These are phyloP conservation scores for Agonopterix alstromeriana DNA, from an alignment of 2,888 invertebrate species.

Conservation along the genomic window DNA sequence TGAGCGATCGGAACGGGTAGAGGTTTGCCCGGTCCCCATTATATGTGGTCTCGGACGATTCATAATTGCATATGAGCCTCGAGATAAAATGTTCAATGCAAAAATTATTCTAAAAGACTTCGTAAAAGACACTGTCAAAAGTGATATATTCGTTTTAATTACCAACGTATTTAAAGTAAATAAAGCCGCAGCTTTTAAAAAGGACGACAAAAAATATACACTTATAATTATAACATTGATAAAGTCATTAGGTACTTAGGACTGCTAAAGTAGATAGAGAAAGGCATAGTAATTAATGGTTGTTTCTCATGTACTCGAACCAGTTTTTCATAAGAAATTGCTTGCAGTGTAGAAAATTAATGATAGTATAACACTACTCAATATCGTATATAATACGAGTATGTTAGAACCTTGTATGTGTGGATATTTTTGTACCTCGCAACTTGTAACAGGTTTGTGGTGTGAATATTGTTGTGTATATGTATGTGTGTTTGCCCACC, in stretches of 20 bases:
- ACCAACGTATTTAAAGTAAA: neutral
- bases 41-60: constrained; percentile 66
- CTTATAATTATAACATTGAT: constrained; percentile 8
- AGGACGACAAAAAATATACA: neutral
- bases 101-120: constrained; percentile 35
- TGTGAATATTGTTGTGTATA: constrained; percentile 29
- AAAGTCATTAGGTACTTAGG: constrained; percentile 8
- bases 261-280: too few species aligned
- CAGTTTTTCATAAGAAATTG: constrained; percentile 53
- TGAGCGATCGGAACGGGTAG: constrained; percentile 64
- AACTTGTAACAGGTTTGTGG: constrained; percentile 19
- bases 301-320: constrained; percentile 33
- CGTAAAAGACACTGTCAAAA: constrained; percentile 15
- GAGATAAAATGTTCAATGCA: constrained; percentile 58
- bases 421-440: constrained; percentile 16
- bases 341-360: constrained; percentile 41
- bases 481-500: constrained; percentile 17
- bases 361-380: constrained; percentile 26
- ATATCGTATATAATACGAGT: constrained; percentile 5
- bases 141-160: constrained; percentile 6
- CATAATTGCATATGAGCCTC: constrained; percentile 70
- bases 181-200: neutral
- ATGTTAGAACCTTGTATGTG: neutral
- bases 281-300: constrained; percentile 19
- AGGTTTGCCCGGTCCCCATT: constrained; percentile 61